A percentile compares a stretch with the other conserved stretches of the same genome.
Conservation (phyloP, 1,140 invertebrate genomes). For the Camponotus pennsylvanicus region DNA sequence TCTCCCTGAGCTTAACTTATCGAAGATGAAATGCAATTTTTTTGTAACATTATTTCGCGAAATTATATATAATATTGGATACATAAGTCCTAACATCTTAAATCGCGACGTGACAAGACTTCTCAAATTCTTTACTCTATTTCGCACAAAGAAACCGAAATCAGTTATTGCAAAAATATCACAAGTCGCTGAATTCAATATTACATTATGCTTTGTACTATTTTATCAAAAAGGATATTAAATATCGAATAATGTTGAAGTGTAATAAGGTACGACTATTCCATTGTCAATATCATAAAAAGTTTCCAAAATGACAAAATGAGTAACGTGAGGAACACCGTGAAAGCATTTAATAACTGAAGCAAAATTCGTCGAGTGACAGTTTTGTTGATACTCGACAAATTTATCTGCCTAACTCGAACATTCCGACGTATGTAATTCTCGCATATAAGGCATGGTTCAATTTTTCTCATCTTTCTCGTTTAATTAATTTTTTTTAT, state of each 20-base stretch:
- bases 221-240: not conserved
- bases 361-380: not conserved
- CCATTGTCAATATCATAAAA: constrained; percentile 23
- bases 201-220: not conserved
- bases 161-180: not conserved
- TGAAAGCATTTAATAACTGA: constrained; percentile 5
- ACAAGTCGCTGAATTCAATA: not conserved
- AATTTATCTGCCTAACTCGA: constrained; percentile 6
- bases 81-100: not conserved
- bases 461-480: not conserved
- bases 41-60: not conserved
- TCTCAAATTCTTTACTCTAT: not conserved
- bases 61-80: not conserved
- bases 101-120: not conserved
- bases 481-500: not conserved
- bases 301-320: not conserved
- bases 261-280: not conserved
- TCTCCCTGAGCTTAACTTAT: not conserved
- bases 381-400: not conserved
- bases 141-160: not conserved
- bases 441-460: not conserved
- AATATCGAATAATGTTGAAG: not conserved
- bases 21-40: not conserved
- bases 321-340: not conserved
- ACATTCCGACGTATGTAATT: not conserved